A percentile compares a stretch with the other conserved stretches of the same genome.
Conservation (phyloP, 1,140 invertebrate genomes). For the Pachyrhynchus sulphureomaculatus region DNA sequence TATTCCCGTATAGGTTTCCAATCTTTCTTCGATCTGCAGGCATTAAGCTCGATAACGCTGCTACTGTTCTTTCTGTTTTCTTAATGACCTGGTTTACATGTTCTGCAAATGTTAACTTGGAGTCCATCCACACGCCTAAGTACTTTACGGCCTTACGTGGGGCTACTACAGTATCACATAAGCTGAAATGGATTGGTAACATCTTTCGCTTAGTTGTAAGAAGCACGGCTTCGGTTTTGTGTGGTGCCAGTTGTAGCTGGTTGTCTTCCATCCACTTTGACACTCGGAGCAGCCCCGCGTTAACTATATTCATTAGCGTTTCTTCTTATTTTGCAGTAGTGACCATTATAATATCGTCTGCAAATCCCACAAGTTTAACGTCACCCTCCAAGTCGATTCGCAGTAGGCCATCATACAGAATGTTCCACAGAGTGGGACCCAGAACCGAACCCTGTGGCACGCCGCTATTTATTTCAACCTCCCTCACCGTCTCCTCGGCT, state of each 20-base stretch:
- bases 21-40: too few relatives aligned
- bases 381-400: slow-evolving; percentile 29
- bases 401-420: slow-evolving; percentile 48
- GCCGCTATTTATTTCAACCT: slow-evolving; percentile 42
- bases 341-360: slow-evolving; percentile 40
- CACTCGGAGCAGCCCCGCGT: neutral
- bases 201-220: slow-evolving; percentile 27
- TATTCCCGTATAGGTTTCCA: too few relatives aligned
- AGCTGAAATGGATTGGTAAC: too few relatives aligned
- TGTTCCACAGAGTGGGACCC: slow-evolving; percentile 50
- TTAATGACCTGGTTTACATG: too few relatives aligned
- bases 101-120: too few relatives aligned
- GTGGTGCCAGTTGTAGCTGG: slow-evolving; percentile 17
- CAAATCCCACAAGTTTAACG: slow-evolving; percentile 34
- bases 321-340: slow-evolving; percentile 11
- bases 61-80: too few relatives aligned
- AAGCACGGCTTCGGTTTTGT: slow-evolving; percentile 36
- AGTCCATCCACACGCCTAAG: too few relatives aligned
- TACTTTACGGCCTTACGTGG: too few relatives aligned
- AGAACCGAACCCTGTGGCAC: slow-evolving; percentile 54
- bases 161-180: too few relatives aligned
- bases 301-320: neutral
- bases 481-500: slow-evolving; percentile 11
- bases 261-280: slow-evolving; percentile 26
- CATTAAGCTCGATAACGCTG: too few relatives aligned